Percentiles rank a stretch among this genome's conserved stretches.
These are phyloP conservation scores for Leptogaster cylindrica DNA, from an alignment of 2,888 invertebrate genomes.

Conservation along the genomic window DNA sequence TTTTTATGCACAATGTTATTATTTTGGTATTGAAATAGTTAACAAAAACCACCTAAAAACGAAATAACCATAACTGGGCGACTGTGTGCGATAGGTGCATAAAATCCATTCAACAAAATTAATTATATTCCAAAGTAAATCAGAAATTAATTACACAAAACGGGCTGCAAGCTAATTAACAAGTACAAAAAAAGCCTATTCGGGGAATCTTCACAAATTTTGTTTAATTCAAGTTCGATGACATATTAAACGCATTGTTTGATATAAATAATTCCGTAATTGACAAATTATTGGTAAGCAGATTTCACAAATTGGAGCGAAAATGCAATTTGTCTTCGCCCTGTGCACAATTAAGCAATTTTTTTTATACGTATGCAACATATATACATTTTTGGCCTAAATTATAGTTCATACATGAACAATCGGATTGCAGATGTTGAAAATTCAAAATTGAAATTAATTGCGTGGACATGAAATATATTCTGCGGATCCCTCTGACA, in stretches of 20 bases:
- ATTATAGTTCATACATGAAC: constrained; percentile 36
- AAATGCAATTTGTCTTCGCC: constrained; percentile 35
- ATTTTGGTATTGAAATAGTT: too few species aligned
- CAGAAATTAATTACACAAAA: constrained; percentile 26
- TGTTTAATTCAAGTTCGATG: constrained; percentile 28
- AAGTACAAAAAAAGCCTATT: background rate
- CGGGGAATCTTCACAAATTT: constrained; percentile 9
- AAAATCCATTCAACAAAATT: too few species aligned
- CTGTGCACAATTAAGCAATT: constrained; percentile 33
- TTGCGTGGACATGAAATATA: constrained; percentile 38
- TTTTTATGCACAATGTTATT: too few species aligned
- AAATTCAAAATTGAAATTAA: constrained; percentile 40
- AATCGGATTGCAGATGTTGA: constrained; percentile 38
- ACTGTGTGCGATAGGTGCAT: too few species aligned
- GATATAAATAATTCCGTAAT: constrained; percentile 34
- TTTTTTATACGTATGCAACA: too few species aligned
- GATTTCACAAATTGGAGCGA: constrained; percentile 21
- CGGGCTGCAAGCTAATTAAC: constrained; percentile 25
- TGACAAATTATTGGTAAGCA: constrained; percentile 38
- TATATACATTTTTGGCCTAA: constrained; percentile 19
- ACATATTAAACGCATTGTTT: constrained; percentile 35
- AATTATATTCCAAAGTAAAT: constrained; percentile 27
- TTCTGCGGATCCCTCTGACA: constrained; percentile 19
- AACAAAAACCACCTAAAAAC: too few species aligned
- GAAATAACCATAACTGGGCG: too few species aligned